A percentile compares a stretch with the other conserved stretches of the same genome.
phyloP scores from a whole-genome alignment of 2,113 vertebrate species.

The Cathartes aura region DNA sequence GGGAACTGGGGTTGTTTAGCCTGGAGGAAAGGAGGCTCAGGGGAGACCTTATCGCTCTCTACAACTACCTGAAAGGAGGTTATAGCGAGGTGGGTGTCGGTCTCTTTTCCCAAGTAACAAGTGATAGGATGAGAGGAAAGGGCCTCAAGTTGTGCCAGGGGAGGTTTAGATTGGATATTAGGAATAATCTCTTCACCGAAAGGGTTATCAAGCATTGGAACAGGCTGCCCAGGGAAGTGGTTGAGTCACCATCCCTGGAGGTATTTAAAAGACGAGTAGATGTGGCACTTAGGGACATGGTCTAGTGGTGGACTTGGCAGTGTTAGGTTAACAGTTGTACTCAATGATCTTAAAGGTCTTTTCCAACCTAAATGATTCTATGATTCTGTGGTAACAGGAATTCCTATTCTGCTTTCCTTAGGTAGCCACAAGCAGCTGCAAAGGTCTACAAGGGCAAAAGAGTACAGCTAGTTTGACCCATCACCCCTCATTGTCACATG shows the following conservation, averaged over 20 bases:
- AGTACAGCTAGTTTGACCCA: background rate
- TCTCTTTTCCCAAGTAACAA: background rate
- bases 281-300: background rate
- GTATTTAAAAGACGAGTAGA: background rate
- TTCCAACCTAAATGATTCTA: background rate
- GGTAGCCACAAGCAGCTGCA: background rate
- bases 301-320: background rate
- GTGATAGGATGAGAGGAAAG: background rate
- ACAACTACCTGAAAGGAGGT: background rate
- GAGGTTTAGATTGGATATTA: background rate
- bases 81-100: rapidly evolving
- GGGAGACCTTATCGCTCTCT: background rate
- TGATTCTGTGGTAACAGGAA: background rate
- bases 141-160: background rate
- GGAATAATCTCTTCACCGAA: background rate
- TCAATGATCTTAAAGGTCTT: background rate
- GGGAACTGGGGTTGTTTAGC: background rate
- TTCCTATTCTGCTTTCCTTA: background rate
- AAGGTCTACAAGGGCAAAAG: background rate
- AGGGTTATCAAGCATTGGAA: background rate
- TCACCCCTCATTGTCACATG: background rate
- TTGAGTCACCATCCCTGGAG: background rate
- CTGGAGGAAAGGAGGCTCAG: background rate
- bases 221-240: background rate
- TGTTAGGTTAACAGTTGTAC: background rate